These are phyloP conservation scores for Drosophila monieri DNA, from an alignment of 2,888 invertebrate genomes.

Conservation along the genomic window DNA sequence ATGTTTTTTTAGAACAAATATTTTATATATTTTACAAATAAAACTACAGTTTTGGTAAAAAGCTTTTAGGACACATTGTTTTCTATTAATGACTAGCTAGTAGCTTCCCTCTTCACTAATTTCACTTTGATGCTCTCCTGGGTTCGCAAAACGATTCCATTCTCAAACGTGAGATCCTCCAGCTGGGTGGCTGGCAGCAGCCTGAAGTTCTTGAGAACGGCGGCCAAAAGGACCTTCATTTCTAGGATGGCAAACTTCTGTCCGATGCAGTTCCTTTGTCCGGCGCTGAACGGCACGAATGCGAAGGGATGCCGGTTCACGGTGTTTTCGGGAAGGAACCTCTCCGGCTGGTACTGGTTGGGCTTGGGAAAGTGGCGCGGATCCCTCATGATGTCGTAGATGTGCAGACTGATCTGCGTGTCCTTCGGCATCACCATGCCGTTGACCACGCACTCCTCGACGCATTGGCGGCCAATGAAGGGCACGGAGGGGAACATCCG, in stretches of 20 bases:
- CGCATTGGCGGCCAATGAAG: constrained; percentile 83
- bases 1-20: too few relatives aligned
- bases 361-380: constrained; percentile 88
- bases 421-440: constrained; percentile 84
- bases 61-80: not conserved
- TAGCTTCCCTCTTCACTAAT: constrained; percentile 27
- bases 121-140: constrained; percentile 81
- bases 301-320: constrained; percentile 86
- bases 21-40: not conserved
- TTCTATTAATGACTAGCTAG: not conserved
- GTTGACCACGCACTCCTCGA: constrained; percentile 68
- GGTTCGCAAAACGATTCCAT: constrained; percentile 85
- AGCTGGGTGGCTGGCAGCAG: constrained; percentile 85
- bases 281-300: constrained; percentile 89
- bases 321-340: constrained; percentile 87
- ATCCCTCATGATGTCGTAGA: constrained; percentile 88
- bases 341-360: constrained; percentile 86
- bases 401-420: constrained; percentile 85
- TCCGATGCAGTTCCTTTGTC: constrained; percentile 89
- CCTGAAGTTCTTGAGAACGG: constrained; percentile 85
- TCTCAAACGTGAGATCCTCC: constrained; percentile 83
- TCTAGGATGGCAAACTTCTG: constrained; percentile 88
- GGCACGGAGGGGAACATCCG: constrained; percentile 86
- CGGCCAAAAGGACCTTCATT: constrained; percentile 86
- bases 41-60: constrained; percentile 9